Conservation (phyloP, 2,888 invertebrate genomes). For the Idaea aversata region DNA sequence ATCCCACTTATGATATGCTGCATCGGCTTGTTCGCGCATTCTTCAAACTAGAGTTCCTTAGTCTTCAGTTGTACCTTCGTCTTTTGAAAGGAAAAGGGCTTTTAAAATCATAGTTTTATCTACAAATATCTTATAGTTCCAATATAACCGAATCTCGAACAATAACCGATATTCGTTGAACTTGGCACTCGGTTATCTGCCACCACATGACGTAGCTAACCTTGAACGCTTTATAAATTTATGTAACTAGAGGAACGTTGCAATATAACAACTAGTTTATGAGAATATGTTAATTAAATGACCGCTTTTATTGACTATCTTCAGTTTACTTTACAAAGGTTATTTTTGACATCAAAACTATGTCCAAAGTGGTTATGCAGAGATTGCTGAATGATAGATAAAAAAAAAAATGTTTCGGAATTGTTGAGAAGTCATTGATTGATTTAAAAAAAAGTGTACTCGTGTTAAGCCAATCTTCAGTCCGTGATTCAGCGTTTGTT, state of each 20-base stretch:
- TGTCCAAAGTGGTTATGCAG: neutral
- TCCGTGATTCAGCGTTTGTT: too few relatives aligned
- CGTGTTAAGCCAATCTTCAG: too few relatives aligned
- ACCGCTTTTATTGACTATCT: neutral
- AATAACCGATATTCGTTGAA: neutral
- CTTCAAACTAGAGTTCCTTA: too few relatives aligned
- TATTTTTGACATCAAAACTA: neutral
- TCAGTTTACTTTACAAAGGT: neutral
- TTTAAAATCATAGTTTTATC: neutral
- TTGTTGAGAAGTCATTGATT: too few relatives aligned
- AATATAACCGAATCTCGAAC: neutral
- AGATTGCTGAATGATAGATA: neutral
- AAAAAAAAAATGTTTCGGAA: neutral
- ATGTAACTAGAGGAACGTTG: neutral
- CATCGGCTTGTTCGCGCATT: too few relatives aligned
- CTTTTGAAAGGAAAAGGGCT: too few relatives aligned
- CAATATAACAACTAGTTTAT: neutral
- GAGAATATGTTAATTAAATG: neutral
- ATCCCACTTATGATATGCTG: too few relatives aligned
- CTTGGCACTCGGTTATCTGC: constrained; percentile 1
- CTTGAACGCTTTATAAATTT: neutral
- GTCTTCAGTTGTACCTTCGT: too few relatives aligned
- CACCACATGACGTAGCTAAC: neutral
- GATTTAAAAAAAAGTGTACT: too few relatives aligned
- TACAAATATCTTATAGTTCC: neutral